These are phyloP conservation scores for Misgurnus mizolepis DNA, from an alignment of 2,113 vertebrate genomes.

Conservation along the genomic window DNA sequence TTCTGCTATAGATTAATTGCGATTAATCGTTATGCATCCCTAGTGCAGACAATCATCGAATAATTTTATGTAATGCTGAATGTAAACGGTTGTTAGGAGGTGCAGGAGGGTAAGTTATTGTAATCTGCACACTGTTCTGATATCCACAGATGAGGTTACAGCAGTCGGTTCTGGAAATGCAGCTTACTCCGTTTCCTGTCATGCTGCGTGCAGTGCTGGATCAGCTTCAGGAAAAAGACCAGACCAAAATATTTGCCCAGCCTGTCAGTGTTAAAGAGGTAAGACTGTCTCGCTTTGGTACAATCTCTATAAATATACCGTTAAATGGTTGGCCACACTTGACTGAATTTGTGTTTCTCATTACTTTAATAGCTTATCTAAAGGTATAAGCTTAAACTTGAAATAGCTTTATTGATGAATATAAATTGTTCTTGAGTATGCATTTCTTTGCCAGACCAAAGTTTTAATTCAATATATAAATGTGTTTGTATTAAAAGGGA, in stretches of 20 bases:
- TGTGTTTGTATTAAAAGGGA: no score
- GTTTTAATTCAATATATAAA: no score
- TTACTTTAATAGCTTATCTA: not conserved
- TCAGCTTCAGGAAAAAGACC: constrained; percentile 94
- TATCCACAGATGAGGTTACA: constrained; percentile 87
- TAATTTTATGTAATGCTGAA: no score
- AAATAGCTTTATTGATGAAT: not conserved
- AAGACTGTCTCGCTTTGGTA: not conserved
- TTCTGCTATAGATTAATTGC: no score
- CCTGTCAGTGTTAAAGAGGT: constrained; percentile 94
- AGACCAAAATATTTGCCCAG: constrained; percentile 89
- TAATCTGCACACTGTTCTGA: not conserved
- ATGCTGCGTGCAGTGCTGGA: constrained; percentile 86
- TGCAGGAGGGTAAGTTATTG: not conserved
- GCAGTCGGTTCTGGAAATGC: constrained; percentile 89
- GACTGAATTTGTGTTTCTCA: not conserved
- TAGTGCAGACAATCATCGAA: no score
- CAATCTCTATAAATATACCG: not conserved
- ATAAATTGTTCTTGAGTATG: not conserved
- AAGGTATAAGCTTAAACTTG: not conserved
- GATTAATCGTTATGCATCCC: no score
- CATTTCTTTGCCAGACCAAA: not conserved
- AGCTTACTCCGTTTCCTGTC: constrained; percentile 89
- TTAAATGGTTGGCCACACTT: not conserved
- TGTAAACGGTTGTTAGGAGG: not conserved